A percentile compares a stretch with the other conserved stretches of the same genome.
These are phyloP conservation scores for Campylomormyrus numenius DNA, from an alignment of 2,113 vertebrate genomes.

Conservation along the genomic window DNA sequence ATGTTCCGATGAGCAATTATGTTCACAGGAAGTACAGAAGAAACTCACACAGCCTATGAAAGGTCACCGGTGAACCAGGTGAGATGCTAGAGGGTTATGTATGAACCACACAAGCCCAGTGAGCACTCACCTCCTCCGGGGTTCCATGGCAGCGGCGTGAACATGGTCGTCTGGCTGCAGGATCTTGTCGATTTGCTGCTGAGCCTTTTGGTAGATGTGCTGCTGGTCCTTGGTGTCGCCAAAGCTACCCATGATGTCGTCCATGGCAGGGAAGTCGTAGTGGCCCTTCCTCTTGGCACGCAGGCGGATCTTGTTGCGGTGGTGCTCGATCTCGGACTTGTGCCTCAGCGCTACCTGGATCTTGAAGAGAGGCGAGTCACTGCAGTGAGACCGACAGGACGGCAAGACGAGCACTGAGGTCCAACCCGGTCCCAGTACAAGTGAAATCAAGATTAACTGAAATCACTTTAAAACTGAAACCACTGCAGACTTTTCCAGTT, in stretches of 20 bases:
- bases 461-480: neutral
- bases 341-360: constrained; percentile 89
- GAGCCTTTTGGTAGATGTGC: constrained; percentile 84
- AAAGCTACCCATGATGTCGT: constrained; percentile 64
- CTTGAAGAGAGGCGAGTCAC: constrained; percentile 45
- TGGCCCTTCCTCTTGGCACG: constrained; percentile 93
- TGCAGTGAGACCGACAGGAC: neutral
- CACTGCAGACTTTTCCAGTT: neutral
- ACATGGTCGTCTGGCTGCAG: constrained; percentile 76
- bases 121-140: constrained; percentile 73
- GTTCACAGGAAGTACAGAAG: neutral
- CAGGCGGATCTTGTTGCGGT: constrained; percentile 95
- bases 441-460: neutral
- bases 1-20: neutral
- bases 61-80: neutral
- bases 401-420: neutral
- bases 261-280: constrained; percentile 92
- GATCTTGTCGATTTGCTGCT: constrained; percentile 96
- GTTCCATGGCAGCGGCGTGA: constrained; percentile 78
- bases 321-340: constrained; percentile 96
- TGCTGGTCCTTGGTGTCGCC: constrained; percentile 79
- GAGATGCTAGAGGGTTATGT: neutral
- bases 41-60: neutral
- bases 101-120: neutral
- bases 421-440: neutral